Percentiles rank a stretch among this genome's conserved stretches.
Conservation (phyloP, 2,113 vertebrate species). For the Fregata magnificens region DNA sequence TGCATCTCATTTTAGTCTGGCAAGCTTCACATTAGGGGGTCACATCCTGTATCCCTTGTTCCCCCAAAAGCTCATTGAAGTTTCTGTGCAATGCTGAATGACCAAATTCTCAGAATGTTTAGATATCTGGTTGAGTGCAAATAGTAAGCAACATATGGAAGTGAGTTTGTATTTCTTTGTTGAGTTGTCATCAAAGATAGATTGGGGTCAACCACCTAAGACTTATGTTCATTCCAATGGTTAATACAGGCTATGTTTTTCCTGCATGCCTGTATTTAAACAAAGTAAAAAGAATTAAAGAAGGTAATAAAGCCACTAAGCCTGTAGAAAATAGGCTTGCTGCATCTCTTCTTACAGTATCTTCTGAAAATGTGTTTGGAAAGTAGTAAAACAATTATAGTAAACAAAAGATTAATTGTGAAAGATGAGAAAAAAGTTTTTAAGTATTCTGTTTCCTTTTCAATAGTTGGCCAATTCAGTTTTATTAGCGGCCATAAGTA, state of each 20-base stretch:
- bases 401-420: background rate
- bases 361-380: background rate
- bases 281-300: background rate
- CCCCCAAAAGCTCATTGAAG: background rate
- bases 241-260: background rate
- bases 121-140: background rate
- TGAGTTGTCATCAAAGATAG: slow-evolving; percentile 29
- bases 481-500: background rate
- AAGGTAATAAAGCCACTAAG: background rate
- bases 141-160: slow-evolving; percentile 7
- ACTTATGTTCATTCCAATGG: background rate
- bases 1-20: background rate
- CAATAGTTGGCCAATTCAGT: background rate
- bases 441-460: background rate
- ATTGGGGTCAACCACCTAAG: slow-evolving; percentile 20
- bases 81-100: background rate
- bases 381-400: background rate
- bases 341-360: background rate
- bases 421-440: background rate
- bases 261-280: background rate
- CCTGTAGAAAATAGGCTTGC: background rate
- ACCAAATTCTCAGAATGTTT: slow-evolving; percentile 3
- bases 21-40: background rate
- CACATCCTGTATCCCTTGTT: background rate
- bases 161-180: slow-evolving; percentile 8